Evolutionary conservation across 2,113 vertebrate species (phyloP).

Genomic region (Scomber japonicus): DNA sequence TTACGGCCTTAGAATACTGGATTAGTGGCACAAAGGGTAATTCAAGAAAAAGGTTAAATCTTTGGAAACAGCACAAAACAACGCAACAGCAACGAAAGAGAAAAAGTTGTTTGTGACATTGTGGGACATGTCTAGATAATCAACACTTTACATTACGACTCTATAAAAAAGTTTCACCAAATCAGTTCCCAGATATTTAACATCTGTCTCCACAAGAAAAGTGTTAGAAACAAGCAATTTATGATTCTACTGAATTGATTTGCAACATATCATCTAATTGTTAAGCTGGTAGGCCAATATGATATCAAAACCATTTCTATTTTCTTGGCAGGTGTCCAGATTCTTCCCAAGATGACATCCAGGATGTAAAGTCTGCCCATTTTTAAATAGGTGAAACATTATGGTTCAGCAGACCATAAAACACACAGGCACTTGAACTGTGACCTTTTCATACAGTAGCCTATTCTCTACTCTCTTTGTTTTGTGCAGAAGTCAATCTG

Average conservation of each 20-base stretch:
- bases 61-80: no score
- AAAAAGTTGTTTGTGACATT: no score
- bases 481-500: conserved; percentile 65
- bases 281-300: conserved; percentile 32
- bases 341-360: conserved; percentile 44
- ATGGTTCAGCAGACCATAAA: conserved; percentile 74
- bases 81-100: no score
- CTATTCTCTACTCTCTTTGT: conserved; percentile 73
- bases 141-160: no score
- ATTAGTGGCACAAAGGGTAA: no score
- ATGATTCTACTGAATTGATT: conserved; percentile 29
- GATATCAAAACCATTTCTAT: conserved; percentile 56
- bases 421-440: conserved; percentile 70
- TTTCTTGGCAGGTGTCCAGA: conserved; percentile 47
- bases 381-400: conserved; percentile 73
- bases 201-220: neutral
- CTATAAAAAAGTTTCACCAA: neutral
- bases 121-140: no score
- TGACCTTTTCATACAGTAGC: conserved; percentile 72
- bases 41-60: no score
- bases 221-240: conserved; percentile 3
- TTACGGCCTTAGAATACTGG: no score
- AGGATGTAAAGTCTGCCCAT: conserved; percentile 40
- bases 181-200: neutral
- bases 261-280: conserved; percentile 57